Percentiles rank a stretch among this genome's conserved stretches.
Conservation (phyloP, 2,113 vertebrate genomes). For the Sorex araneus region DNA sequence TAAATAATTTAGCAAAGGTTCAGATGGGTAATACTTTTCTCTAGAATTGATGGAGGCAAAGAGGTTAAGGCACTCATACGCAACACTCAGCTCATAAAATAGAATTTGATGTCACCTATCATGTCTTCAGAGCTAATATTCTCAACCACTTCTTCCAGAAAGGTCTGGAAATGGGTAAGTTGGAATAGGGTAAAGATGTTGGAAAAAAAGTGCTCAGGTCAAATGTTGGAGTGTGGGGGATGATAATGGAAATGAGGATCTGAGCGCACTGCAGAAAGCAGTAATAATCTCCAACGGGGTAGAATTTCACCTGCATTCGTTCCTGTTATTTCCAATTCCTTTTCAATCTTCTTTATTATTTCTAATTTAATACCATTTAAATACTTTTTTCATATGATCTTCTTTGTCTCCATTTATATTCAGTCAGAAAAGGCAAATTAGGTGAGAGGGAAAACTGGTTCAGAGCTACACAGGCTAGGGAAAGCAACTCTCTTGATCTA, state of each 20-base stretch:
- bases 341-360: not conserved
- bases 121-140: not conserved
- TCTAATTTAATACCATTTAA: not conserved
- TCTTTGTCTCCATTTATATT: not conserved
- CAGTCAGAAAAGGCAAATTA: not conserved
- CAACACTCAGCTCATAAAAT: not conserved
- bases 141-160: not conserved
- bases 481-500: not conserved
- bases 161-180: not conserved
- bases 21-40: not conserved
- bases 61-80: not conserved
- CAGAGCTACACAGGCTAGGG: not conserved
- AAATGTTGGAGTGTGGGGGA: not conserved
- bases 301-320: not conserved
- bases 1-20: not conserved
- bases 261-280: not conserved
- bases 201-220: not conserved
- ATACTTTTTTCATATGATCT: not conserved
- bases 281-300: not conserved
- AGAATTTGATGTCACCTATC: constrained; percentile 27
- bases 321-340: not conserved
- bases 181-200: too few relatives aligned
- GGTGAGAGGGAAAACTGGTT: not conserved
- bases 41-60: not conserved
- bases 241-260: not conserved